Evolutionary conservation across 2,888 invertebrate species (phyloP).

Genomic region (Polymixis flavicincta): DNA sequence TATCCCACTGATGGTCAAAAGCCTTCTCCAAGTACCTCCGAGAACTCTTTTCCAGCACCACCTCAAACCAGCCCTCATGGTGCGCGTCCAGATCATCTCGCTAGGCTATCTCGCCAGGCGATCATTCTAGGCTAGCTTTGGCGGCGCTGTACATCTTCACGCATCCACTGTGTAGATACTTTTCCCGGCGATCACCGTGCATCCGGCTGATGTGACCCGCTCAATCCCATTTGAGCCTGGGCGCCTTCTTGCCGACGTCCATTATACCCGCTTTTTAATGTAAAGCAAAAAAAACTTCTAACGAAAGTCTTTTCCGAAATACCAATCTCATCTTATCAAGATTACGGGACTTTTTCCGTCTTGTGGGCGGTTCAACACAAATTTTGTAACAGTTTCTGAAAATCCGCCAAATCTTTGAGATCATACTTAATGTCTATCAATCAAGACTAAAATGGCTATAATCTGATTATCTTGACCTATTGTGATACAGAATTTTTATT

Average conservation of each 20-base stretch:
- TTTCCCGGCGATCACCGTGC: not conserved
- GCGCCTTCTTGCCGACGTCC: too few relatives aligned
- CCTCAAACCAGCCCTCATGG: too few relatives aligned
- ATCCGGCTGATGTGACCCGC: not conserved
- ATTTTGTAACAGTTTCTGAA: constrained; percentile 16
- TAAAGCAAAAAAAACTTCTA: not conserved
- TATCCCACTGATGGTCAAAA: not conserved
- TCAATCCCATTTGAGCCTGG: not conserved
- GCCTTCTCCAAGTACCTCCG: not conserved
- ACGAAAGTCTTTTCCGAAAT: not conserved
- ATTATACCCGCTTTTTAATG: too few relatives aligned
- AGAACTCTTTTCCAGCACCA: not conserved
- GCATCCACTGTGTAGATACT: too few relatives aligned
- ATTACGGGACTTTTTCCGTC: not conserved
- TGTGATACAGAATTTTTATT: too few relatives aligned
- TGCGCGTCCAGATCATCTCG: not conserved
- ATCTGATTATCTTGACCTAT: too few relatives aligned
- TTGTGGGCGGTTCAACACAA: constrained; percentile 6
- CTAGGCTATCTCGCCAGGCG: too few relatives aligned
- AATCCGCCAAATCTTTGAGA: constrained; percentile 17
- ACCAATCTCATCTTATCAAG: constrained; percentile 13
- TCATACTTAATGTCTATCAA: constrained; percentile 27
- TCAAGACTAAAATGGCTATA: constrained; percentile 25
- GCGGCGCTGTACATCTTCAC: not conserved
- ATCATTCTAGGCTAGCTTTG: too few relatives aligned